Base-by-base conservation (phyloP, 2,797 vertebrate species). In the Syngnathus acus region DNA sequence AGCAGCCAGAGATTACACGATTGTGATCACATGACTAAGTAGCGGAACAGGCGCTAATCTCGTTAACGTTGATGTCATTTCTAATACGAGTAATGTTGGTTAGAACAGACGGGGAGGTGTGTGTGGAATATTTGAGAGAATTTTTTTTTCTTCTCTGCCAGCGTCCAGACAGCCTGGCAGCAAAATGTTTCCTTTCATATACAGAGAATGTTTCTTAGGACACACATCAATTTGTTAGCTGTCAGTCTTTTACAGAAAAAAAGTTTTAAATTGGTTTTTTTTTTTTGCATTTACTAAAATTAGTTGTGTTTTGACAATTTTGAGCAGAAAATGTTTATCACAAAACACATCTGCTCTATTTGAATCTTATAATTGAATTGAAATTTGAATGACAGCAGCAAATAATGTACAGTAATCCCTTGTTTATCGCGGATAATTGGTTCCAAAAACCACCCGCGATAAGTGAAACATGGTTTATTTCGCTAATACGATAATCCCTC, bases 31-130 rank as follows among this genome's bases (percentile, higher is more conserved):
- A 79, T 82, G 70, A 85, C 68, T 79, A 78, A 77, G 47, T 67
- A 67, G 65, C 63, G 67, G 68, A 76, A 72, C 81, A 80, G 81
- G 79, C 81, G 78, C 19, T 77, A 50, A 86, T 81, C 76, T 62
- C 64, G 66, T 84, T 75, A 83, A 78, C 72, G 0, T 32, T 58
- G 71, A 80, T 77, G 84, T 82, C 71, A 82, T 65, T 73, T 79
- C 76, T 80, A 67, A 65, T 50, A 62, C 55, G 57, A 68, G 7
- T 1, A 59, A 57, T 72, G 69, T 64, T 70, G 32, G 6, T 70
- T 68, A 16, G 47, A 63, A 66, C 9, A 5, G 26, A 23, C 38
- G 59, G 47, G 21, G 55, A 48, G 39, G 50, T 16, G 63, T 26
- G 51, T 13, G 6, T 51, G 19, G 26, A 32, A 48, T 37, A 70